Base-by-base conservation (phyloP, 1,140 invertebrate genomes). In the Temnothorax nylanderi region DNA sequence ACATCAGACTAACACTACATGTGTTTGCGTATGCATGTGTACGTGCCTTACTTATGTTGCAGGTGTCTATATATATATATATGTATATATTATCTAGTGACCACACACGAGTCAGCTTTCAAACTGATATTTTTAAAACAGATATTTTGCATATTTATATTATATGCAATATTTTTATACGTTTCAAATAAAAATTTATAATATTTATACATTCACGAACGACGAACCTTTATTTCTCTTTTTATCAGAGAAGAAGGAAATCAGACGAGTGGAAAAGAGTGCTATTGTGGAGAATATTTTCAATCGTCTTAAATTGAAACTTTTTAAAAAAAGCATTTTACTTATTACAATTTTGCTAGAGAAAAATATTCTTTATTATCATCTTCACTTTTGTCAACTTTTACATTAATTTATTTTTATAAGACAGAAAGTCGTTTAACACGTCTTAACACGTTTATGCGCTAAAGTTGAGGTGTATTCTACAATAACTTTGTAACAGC, bases 401-500 rank as follows among this genome's bases (percentile, higher is more conserved):
- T 26, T 47, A 26, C 21, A 21, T 26, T 69, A 47, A 69, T 69
- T 49, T 37, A 34, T 64, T 69, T 21, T 69, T 11, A 16, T 18
- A 32, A 69, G 65, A 26, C 41, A 8, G 65, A 69, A 69, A 69
- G 21, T 21, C n/a, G 65, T 69, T 69, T 47, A 69, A 69, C 65
- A 13, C 41, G 41, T 49, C 41, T 69, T 69, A 69, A 69, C 41
- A 49, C 21, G 21, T 69, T 49, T 69, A 49, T 49, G 65, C 65
- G 41, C 41, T 26, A 8, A 21, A 49, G 65, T 69, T 49, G 21
- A 16, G 65, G 41, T 69, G 21, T 41, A 44, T 69, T 69, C 65
- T 69, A 26, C 21, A 69, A 69, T 69, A 69, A 69, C 65, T 69
- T 69, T 69, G 65, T 32, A 69, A 69, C 65, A 47, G 65, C 41